Evolutionary conservation across 2,797 vertebrate species (phyloP).

Genomic region (Gymnocypris eckloni): DNA sequence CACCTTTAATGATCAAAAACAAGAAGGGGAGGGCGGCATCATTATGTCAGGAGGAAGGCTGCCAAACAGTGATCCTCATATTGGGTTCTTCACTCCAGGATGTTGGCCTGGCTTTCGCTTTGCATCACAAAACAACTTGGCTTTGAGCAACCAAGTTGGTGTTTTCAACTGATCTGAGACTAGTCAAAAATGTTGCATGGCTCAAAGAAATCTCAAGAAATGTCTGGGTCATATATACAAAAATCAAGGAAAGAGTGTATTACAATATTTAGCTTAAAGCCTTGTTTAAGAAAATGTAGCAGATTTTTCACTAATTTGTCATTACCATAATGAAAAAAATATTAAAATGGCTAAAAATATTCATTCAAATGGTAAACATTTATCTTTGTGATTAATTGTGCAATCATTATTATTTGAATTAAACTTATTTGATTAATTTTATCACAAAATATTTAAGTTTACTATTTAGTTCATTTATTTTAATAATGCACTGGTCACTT

Average conservation of each 20-base stretch:
- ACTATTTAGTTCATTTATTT: background rate
- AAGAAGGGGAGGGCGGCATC: slow-evolving; percentile 58
- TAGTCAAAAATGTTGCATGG: background rate
- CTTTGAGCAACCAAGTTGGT: slow-evolving; percentile 5
- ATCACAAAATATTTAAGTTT: no score
- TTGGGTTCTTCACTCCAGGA: slow-evolving; percentile 58
- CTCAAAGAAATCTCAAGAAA: background rate
- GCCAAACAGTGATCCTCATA: slow-evolving; percentile 58
- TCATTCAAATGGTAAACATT: background rate
- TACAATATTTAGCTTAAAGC: background rate
- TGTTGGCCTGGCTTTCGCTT: slow-evolving; percentile 57
- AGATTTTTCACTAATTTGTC: background rate
- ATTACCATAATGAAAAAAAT: background rate
- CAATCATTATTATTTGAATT: background rate
- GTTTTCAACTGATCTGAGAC: slow-evolving; percentile 28
- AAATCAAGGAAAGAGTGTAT: background rate
- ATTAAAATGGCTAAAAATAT: background rate
- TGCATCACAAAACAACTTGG: slow-evolving; percentile 57
- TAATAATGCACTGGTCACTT: background rate
- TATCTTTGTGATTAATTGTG: no score
- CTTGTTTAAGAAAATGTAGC: background rate
- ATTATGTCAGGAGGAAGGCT: slow-evolving; percentile 65
- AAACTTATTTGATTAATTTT: background rate
- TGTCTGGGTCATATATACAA: background rate
- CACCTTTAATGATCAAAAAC: slow-evolving; percentile 58